These are phyloP conservation scores for Phalanger gymnotis DNA, from an alignment of 2,797 vertebrate species.

Conservation along the genomic window DNA sequence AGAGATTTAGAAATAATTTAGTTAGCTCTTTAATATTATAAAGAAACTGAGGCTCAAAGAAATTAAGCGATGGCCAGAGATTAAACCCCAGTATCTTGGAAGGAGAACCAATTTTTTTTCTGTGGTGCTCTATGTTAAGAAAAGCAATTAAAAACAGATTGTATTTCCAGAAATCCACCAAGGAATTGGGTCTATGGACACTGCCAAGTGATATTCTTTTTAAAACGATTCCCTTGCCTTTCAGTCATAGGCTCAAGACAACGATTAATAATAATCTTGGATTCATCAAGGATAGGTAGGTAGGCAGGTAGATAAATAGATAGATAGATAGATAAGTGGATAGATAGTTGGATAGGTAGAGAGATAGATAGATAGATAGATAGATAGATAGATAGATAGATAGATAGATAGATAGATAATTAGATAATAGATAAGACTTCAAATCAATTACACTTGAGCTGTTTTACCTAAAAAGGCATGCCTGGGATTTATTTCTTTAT, in stretches of 20 bases:
- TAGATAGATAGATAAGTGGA: background rate
- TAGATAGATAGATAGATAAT: background rate
- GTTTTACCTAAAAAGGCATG: constrained; percentile 34
- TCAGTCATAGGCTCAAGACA: background rate
- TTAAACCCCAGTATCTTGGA: background rate
- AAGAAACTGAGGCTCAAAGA: background rate
- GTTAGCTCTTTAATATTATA: background rate
- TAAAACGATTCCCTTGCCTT: background rate
- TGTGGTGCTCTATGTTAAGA: background rate
- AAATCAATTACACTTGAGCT: background rate
- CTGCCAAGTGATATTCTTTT: background rate
- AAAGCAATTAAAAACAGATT: background rate
- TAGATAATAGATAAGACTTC: background rate
- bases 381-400: background rate
- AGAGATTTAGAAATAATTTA: background rate
- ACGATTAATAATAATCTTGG: background rate
- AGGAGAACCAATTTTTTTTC: background rate
- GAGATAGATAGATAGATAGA: background rate
- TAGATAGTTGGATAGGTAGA: too few species aligned
- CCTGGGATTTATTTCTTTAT: too few species aligned
- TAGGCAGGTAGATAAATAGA: background rate
- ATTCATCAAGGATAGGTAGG: background rate
- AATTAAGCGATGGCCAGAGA: background rate
- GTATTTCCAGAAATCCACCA: background rate
- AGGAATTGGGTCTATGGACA: background rate